These are phyloP conservation scores for Chrysaora quinquecirrha DNA, from an alignment of 30 jellyfish, hydroid and myxozoan species.

Conservation along the genomic window DNA sequence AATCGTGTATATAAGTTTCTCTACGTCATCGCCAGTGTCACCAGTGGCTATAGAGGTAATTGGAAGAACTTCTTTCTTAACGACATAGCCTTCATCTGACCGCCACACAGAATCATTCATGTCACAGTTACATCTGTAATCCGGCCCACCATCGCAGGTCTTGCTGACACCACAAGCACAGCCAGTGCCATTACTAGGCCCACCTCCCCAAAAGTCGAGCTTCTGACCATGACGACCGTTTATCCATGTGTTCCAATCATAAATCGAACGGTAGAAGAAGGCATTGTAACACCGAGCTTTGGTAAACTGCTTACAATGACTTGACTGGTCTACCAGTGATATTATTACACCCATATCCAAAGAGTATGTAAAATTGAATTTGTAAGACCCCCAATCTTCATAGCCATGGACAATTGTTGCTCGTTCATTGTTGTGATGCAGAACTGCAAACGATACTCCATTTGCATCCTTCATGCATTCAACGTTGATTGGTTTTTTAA, in stretches of 20 bases:
- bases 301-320: conserved; percentile 24
- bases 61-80: conserved; percentile 9
- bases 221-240: conserved; percentile 1
- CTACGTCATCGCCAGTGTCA: conserved; percentile 13
- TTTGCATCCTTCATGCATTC: neutral
- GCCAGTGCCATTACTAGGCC: conserved; percentile 24
- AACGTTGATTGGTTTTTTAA: neutral
- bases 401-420: neutral
- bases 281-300: conserved; percentile 4
- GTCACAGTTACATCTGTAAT: conserved; percentile 6
- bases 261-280: too few relatives aligned
- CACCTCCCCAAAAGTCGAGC: conserved; percentile 21
- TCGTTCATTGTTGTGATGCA: conserved; percentile 6
- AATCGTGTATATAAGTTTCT: neutral
- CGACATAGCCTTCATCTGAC: conserved; percentile 3
- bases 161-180: neutral
- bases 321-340: neutral
- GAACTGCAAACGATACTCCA: neutral
- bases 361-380: neutral
- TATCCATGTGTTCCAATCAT: neutral
- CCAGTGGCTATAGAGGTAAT: conserved; percentile 1
- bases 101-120: conserved; percentile 20
- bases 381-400: neutral
- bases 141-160: conserved; percentile 1
- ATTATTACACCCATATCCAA: neutral